Evolutionary conservation across 2,888 invertebrate species (phyloP), one percentile per base, ranked within the genome.

Genomic region (Anorthoa munda): DNA sequence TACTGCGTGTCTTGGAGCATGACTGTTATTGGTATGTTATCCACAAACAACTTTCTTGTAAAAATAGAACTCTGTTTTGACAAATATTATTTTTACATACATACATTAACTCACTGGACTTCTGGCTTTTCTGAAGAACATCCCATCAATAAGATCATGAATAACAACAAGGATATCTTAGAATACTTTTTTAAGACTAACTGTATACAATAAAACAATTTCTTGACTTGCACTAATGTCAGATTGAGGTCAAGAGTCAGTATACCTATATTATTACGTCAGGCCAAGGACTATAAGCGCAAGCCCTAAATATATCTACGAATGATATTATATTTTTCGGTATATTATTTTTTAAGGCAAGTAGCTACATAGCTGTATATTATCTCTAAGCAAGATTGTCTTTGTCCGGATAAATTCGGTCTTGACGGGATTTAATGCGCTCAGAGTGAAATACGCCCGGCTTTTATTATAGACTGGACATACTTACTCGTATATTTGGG

Each of bases 1-100:
- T 99, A 99, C 90, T 87, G 98, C 69, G 98, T 99, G 45, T 98
- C 99, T 0, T 99, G 99, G 99, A 98, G 99, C 97, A 98, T 99
- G 92, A 97, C 98, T 48, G 97, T 98, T 5, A 97, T 99, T 82
- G 99, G 99, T 98, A 77, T 72, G 86, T 60, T 51, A 39, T 60
- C 56, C 12, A n/a, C 9, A 3, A 45, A 17, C 1, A 31, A 39
- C 2, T 26, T 21, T 4, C 15, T 50, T 23, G n/a, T 23, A 15
- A 23, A 17, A 58, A 23, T 13, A 13, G 1, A 11, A 18, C 2
- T 13, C 4, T 46, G 7, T 31, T 31, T 66, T 51, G 18, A 23
- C 5, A 31, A 56, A 39, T 31, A 39, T 39, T 4, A 0, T 39
- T 9, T 39, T 39, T 39, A 39, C 39, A 39, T 9, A 9, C 39